phyloP scores from a whole-genome alignment of 2,797 vertebrate genomes.

The Monodelphis domestica region DNA sequence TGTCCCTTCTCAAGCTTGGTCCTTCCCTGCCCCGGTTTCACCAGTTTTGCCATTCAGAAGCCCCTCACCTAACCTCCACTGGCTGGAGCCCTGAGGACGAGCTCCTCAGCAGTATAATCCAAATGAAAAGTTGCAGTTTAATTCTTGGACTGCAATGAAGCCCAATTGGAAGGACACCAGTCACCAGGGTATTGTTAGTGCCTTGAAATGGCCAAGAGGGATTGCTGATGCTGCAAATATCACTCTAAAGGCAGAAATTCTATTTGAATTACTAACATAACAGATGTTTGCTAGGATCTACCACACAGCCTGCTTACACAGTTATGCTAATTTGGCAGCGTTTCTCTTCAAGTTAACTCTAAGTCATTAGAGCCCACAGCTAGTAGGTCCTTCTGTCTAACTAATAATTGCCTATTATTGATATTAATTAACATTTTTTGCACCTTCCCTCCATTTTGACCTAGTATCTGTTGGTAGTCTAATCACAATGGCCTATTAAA shows the following conservation, averaged over 20 bases:
- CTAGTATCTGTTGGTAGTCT: slow-evolving; percentile 98
- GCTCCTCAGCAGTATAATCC: slow-evolving; percentile 66
- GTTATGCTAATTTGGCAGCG: slow-evolving; percentile 98
- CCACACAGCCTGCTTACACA: slow-evolving; percentile 93
- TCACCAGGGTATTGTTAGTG: slow-evolving; percentile 93
- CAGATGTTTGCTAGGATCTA: slow-evolving; percentile 99
- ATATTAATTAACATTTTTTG: slow-evolving; percentile 99
- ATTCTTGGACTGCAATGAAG: slow-evolving; percentile 86
- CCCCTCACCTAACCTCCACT: slow-evolving; percentile 35
- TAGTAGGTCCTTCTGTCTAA: slow-evolving; percentile 99
- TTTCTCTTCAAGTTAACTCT: slow-evolving; percentile 96
- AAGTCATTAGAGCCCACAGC: slow-evolving; percentile 98
- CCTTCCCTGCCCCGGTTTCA: slow-evolving; percentile 47
- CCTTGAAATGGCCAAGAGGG: slow-evolving; percentile 94
- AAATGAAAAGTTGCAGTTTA: slow-evolving; percentile 78
- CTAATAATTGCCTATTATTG: slow-evolving; percentile 99
- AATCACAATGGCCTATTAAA: slow-evolving; percentile 98
- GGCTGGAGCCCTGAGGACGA: slow-evolving; percentile 55
- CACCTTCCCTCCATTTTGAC: slow-evolving; percentile 96
- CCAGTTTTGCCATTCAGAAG: slow-evolving; percentile 12
- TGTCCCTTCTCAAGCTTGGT: slow-evolving; percentile 2
- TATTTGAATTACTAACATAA: slow-evolving; percentile 99
- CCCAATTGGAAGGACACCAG: slow-evolving; percentile 89
- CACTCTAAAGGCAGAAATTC: slow-evolving; percentile 94
- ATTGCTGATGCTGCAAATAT: slow-evolving; percentile 96